Conservation (phyloP, 2,888 invertebrate species). For the Drosophila putrida region DNA sequence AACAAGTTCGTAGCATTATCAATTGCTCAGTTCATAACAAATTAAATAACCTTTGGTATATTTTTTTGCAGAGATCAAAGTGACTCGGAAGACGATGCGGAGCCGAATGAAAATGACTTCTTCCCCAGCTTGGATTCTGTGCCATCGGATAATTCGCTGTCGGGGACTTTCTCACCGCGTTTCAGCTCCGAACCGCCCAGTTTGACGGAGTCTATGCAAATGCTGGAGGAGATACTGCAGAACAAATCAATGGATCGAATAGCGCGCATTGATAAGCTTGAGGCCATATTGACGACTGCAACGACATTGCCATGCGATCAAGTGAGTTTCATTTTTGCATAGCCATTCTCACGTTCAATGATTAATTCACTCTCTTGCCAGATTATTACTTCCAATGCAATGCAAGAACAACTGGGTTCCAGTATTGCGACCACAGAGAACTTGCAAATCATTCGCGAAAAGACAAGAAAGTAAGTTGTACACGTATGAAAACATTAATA, state of each 20-base stretch:
- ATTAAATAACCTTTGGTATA: neutral
- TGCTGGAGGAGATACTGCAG: slow-evolving; percentile 93
- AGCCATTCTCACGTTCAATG: neutral
- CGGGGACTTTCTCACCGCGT: slow-evolving; percentile 90
- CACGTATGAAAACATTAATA: neutral
- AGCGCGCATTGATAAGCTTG: slow-evolving; percentile 94
- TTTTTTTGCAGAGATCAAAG: slow-evolving; percentile 88
- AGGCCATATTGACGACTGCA: slow-evolving; percentile 93
- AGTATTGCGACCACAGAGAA: slow-evolving; percentile 84
- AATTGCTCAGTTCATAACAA: neutral
- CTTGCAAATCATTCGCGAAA: slow-evolving; percentile 84
- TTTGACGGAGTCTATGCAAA: slow-evolving; percentile 95
- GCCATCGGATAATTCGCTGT: slow-evolving; percentile 90
- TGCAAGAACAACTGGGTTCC: slow-evolving; percentile 83
- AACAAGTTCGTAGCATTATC: slow-evolving; percentile 86
- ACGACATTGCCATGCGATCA: slow-evolving; percentile 89
- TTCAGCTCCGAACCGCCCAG: slow-evolving; percentile 92
- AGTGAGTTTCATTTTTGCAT: slow-evolving; percentile 38
- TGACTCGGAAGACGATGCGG: slow-evolving; percentile 90
- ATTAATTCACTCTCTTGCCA: slow-evolving; percentile 32
- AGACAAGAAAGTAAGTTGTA: slow-evolving; percentile 82
- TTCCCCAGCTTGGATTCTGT: slow-evolving; percentile 93
- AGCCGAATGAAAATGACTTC: slow-evolving; percentile 89
- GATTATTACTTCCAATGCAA: slow-evolving; percentile 83
- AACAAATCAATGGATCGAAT: slow-evolving; percentile 93